Conservation (phyloP, 1,140 invertebrate genomes). For the Lucilia sericata region DNA sequence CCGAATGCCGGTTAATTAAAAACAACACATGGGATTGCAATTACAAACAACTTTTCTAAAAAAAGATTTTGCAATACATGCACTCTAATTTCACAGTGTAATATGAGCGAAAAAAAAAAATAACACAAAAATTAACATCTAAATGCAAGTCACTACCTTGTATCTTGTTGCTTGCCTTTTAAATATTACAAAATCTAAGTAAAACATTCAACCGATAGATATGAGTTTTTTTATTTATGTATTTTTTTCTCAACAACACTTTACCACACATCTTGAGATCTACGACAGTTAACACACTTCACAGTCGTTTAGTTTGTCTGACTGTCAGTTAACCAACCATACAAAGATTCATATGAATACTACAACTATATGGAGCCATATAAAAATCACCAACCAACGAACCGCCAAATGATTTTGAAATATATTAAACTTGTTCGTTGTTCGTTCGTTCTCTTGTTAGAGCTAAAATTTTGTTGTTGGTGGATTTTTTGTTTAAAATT, state of each 20-base stretch:
- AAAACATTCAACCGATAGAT: not conserved
- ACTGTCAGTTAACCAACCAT: not conserved
- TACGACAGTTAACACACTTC: not conserved
- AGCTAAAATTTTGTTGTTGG: not conserved
- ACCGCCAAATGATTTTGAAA: slow-evolving; percentile 18
- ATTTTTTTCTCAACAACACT: too few species aligned
- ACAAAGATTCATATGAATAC: not conserved
- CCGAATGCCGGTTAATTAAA: not conserved
- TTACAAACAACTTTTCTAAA: slow-evolving; percentile 5
- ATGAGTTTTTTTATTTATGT: not conserved
- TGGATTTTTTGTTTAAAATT: not conserved
- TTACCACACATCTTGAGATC: not conserved
- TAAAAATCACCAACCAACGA: too few species aligned
- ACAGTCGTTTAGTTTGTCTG: not conserved
- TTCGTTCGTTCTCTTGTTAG: not conserved
- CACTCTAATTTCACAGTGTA: not conserved
- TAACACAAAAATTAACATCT: not conserved
- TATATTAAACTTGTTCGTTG: slow-evolving; percentile 21
- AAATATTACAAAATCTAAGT: not conserved
- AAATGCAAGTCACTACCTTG: slow-evolving; percentile 6
- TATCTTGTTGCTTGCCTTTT: slow-evolving; percentile 13
- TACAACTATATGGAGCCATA: too few species aligned
- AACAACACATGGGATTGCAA: not conserved
- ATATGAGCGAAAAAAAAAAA: not conserved
- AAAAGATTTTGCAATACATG: slow-evolving; percentile 1